Conservation (phyloP, 2,113 vertebrate genomes). For the Gasterosteus nipponicus region DNA sequence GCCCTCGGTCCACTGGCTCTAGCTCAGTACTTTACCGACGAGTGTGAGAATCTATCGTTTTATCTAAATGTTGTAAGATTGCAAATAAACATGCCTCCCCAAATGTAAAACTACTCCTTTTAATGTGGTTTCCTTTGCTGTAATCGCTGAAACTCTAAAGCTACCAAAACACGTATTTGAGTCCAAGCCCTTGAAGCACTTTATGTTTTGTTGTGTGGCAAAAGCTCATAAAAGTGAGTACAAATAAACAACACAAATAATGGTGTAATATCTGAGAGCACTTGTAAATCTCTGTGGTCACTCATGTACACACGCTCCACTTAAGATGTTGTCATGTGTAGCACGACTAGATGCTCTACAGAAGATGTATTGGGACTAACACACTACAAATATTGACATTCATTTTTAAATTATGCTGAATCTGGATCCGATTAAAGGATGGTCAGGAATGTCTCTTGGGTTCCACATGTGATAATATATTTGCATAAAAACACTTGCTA, state of each 20-base stretch:
- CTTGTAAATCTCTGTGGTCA: slow-evolving; percentile 8
- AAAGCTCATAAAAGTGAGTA: slow-evolving; percentile 23
- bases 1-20: neutral
- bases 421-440: slow-evolving; percentile 15
- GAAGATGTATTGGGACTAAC: slow-evolving; percentile 5
- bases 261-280: neutral
- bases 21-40: neutral
- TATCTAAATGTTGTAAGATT: neutral
- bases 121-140: neutral
- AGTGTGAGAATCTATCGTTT: neutral
- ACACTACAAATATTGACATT: slow-evolving; percentile 5
- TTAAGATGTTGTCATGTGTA: slow-evolving; percentile 1
- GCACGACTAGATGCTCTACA: neutral
- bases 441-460: slow-evolving; percentile 8
- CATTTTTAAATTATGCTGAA: slow-evolving; percentile 1
- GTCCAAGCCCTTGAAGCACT: neutral
- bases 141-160: neutral
- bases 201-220: slow-evolving; percentile 7
- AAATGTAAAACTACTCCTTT: slow-evolving; percentile 2
- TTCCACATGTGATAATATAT: slow-evolving; percentile 5
- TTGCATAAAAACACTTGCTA: slow-evolving; percentile 10
- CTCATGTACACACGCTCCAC: neutral
- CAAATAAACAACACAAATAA: neutral
- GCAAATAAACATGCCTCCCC: neutral
- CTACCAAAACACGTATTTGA: slow-evolving; percentile 8